A percentile compares a stretch with the other conserved stretches of the same genome.
Evolutionary conservation across 2,888 invertebrate species (phyloP).

Genomic region (Falcaria lacertinaria): DNA sequence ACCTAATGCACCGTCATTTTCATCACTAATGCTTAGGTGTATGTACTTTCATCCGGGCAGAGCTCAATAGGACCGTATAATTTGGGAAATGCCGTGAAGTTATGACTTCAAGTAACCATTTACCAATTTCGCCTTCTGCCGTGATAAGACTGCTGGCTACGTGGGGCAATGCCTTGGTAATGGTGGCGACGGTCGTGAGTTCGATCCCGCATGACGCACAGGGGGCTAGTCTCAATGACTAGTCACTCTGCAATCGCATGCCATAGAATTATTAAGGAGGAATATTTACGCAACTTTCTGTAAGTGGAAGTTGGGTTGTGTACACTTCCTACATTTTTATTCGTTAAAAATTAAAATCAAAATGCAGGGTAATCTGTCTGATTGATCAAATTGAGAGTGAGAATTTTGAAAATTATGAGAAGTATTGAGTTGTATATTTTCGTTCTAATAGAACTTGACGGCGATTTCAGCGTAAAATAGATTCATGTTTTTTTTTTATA

Average conservation of each 20-base stretch:
- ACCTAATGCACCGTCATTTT: background rate
- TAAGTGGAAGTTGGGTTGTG: slow-evolving; percentile 44
- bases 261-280: slow-evolving; percentile 38
- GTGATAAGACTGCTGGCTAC: background rate
- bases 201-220: slow-evolving; percentile 55
- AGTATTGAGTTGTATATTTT: too few relatives aligned
- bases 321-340: slow-evolving; percentile 59
- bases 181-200: slow-evolving; percentile 14
- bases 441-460: too few relatives aligned
- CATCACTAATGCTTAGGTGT: too few relatives aligned
- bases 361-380: too few relatives aligned
- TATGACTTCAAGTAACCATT: background rate
- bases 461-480: too few relatives aligned
- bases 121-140: background rate
- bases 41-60: background rate
- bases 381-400: too few relatives aligned
- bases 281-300: slow-evolving; percentile 44
- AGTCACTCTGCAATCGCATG: slow-evolving; percentile 62
- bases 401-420: too few relatives aligned
- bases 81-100: background rate
- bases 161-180: slow-evolving; percentile 3
- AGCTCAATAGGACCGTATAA: background rate
- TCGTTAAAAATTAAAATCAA: too few relatives aligned
- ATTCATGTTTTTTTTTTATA: too few relatives aligned
- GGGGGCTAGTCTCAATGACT: slow-evolving; percentile 35